A percentile compares a stretch with the other conserved stretches of the same genome.
phyloP scores from a whole-genome alignment of 2,113 vertebrate genomes.

The Sprattus sprattus region DNA sequence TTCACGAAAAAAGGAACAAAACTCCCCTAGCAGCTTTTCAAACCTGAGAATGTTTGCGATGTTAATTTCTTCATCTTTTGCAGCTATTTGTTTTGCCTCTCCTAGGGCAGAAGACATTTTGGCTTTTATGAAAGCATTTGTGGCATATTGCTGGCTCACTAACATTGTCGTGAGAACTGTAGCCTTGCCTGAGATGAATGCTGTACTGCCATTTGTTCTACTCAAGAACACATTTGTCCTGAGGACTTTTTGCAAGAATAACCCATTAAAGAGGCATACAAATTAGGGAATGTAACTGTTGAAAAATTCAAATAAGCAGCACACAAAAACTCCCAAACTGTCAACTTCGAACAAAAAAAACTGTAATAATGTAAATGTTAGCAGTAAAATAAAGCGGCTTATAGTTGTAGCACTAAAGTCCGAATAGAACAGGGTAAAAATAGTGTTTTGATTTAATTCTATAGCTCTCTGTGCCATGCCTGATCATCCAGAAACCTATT shows the following conservation, averaged over 20 bases:
- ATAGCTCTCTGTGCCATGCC: not conserved
- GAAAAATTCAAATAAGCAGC: not conserved
- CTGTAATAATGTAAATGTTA: not conserved
- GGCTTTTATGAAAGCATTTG: not conserved
- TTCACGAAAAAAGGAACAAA: not conserved
- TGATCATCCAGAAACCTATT: conserved; percentile 4
- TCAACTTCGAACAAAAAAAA: not conserved
- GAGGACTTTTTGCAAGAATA: not conserved
- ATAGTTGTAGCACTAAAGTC: not conserved
- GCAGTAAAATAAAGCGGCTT: not conserved
- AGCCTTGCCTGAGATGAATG: not conserved
- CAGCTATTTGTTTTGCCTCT: not conserved
- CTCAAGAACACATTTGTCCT: not conserved
- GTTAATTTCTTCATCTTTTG: not conserved
- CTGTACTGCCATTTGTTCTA: not conserved
- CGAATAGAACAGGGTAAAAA: not conserved
- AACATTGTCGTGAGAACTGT: not conserved
- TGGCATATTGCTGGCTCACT: not conserved
- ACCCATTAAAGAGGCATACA: not conserved
- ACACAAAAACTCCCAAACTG: not conserved
- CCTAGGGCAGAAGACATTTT: not conserved
- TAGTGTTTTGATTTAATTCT: not conserved
- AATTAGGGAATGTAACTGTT: not conserved
- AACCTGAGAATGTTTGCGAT: not conserved
- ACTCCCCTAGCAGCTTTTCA: not conserved